Evolutionary conservation across 1,140 invertebrate genomes (phyloP).

Genomic region (Drosophila micromelanica): DNA sequence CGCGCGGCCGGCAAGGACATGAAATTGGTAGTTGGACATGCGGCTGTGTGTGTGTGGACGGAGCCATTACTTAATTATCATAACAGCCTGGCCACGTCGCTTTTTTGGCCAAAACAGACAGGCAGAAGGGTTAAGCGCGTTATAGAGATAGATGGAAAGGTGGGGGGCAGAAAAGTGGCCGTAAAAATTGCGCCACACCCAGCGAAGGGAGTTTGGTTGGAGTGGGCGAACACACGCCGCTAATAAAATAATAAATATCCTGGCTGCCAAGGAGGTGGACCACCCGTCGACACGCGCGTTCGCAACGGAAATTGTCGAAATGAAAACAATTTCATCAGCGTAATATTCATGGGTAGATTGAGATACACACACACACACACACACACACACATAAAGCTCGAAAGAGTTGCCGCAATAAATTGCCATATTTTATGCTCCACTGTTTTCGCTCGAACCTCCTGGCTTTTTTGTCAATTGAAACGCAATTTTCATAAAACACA

Average conservation of each 20-base stretch:
- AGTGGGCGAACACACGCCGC: constrained; percentile 63
- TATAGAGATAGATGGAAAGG: too few species aligned
- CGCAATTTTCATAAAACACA: constrained; percentile 82
- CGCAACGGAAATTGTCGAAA: constrained; percentile 61
- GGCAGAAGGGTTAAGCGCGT: background rate
- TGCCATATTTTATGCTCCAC: constrained; percentile 75
- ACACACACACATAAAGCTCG: constrained; percentile 55
- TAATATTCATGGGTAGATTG: constrained; percentile 35
- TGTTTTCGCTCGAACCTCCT: constrained; percentile 32
- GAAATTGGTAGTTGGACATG: constrained; percentile 9
- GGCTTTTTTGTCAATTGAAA: constrained; percentile 71
- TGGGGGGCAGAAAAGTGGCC: constrained; percentile 29
- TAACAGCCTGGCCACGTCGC: constrained; percentile 47
- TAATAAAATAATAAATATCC: constrained; percentile 83
- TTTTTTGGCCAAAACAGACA: constrained; percentile 57
- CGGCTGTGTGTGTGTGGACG: constrained; percentile 26
- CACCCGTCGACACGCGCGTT: constrained; percentile 33
- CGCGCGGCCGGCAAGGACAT: constrained; percentile 21
- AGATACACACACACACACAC: background rate
- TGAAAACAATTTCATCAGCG: constrained; percentile 78
- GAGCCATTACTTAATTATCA: constrained; percentile 80
- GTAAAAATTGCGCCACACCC: constrained; percentile 71
- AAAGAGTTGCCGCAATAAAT: constrained; percentile 66
- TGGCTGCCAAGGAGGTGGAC: constrained; percentile 38
- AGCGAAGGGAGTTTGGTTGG: constrained; percentile 16